Base-by-base conservation (phyloP, 2,113 vertebrate genomes). In the Ictalurus punctatus region DNA sequence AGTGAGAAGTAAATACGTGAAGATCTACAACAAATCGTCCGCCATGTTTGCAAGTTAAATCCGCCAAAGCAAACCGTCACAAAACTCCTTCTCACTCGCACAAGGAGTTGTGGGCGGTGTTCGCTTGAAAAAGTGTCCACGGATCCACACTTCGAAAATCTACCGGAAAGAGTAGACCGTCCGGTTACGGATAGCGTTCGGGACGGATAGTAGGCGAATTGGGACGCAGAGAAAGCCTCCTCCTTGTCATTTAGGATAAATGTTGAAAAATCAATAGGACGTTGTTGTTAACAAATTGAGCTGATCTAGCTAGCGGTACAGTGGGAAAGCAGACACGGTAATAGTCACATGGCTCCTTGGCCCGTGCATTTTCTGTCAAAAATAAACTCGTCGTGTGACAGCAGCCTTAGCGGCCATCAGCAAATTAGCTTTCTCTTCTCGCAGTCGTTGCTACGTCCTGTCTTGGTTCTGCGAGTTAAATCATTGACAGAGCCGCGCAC, bases 401-500 rank as follows among this genome's bases (percentile, higher is more conserved):
- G 14, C 30, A 34, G 73, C 21, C 3, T 74, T 3, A 78, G 2
- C 9, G 40, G 12, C 30, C 19, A 16, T 83, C 19, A 37, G 25
- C 34, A 25, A 63, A 44, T 52, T 19, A 78, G 40, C 40, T 25
- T 78, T 48, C 19, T 78, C 19, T 78, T 25, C 74, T 48, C 25
- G 1, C 54, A 34, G 21, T 63, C 82, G 23, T 27, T 83, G 27
- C 82, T 25, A 2, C 4, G 4, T 83, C 37, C 27, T 23, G 6
- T 25, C 37, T 63, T 16, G 19, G 8, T 58, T 58, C 52, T 56
- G 52, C 3, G 25, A 83, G 54, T 61, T 83, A 37, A 83, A 83
- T 83, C 81, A 83, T 83, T 83, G 63, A 83, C 58, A 13, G 81
- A 40, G 83, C 67, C 37, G 7, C 44, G 40, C 82, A 44, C 82